Base-by-base conservation (phyloP, 2,888 invertebrate species). In the Lycocerus yunnanus region DNA sequence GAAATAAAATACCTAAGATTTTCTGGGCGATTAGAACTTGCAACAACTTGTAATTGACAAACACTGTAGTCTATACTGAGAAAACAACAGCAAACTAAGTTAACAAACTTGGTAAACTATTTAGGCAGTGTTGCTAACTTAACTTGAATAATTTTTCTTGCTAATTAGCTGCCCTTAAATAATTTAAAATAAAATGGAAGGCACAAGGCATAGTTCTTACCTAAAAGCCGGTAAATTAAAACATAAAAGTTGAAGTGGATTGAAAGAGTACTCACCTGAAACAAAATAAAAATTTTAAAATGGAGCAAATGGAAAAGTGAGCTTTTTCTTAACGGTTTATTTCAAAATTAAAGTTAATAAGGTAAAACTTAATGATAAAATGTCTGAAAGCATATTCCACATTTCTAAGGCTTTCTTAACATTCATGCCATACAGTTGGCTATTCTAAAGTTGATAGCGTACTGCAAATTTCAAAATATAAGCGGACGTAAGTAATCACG, bases 401-500 rank as follows among this genome's bases (percentile, higher is more conserved):
- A 43, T 43, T 43, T 18, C 20, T n/a, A 63, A 63, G 20, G 20
- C 61, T 66, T n/a, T 21, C 16, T 73, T 73, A 73, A 73, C 66
- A 73, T 73, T 73, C 73, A 70, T 60, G 59, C n/a, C 63, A 61
- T 66, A 70, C 58, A 15, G 61, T 70, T 18, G 66, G 73, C 61
- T 73, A 73, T 73, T 66, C 67, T 11, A 67, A 67, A 73, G 67
- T 70, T 67, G 70, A 20, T 58, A 18, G 58, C 75, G 68, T 43
- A 66, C 69, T 58, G 69, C 67, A 72, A 72, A 75, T 72, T 72
- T 75, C 72, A 72, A 73, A 75, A 72, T 67, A 69, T 69, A 69
- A 67, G 68, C 61, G 69, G 65, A 69, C 65, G 21, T 73, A 76
- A 76, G 73, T 76, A 76, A 76, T 76, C 76, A 73, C 76, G 76